Evolutionary conservation across 2,797 vertebrate genomes (phyloP).

Genomic region (Coendou prehensilis): DNA sequence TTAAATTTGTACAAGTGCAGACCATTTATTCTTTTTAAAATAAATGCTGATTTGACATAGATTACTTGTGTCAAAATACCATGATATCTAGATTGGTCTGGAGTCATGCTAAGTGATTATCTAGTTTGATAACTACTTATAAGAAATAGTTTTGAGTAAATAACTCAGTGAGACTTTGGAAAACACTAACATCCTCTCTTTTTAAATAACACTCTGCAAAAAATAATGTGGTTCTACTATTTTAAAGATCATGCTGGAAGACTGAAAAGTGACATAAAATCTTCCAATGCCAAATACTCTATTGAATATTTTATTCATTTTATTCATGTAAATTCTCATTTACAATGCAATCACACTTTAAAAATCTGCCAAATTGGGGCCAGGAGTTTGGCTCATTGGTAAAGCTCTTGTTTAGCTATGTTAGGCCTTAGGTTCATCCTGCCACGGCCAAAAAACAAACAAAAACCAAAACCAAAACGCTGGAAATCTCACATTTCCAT

Average conservation of each 20-base stretch:
- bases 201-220: not conserved
- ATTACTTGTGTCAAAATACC: conserved; percentile 49
- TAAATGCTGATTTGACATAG: conserved; percentile 57
- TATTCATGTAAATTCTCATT: too few relatives aligned
- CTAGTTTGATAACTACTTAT: conserved; percentile 62
- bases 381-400: not conserved
- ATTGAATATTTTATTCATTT: conserved; percentile 30
- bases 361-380: conserved; percentile 5
- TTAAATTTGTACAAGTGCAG: conserved; percentile 60
- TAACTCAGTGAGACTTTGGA: conserved; percentile 43
- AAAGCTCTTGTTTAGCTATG: too few relatives aligned
- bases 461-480: not conserved
- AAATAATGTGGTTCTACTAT: not conserved
- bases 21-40: conserved; percentile 61
- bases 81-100: not conserved
- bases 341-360: not conserved
- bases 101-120: conserved; percentile 52
- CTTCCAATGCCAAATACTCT: conserved; percentile 33
- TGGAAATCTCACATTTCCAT: not conserved
- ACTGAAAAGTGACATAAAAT: conserved; percentile 10
- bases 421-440: not conserved
- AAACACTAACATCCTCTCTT: not conserved
- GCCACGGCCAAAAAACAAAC: not conserved
- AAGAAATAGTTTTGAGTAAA: conserved; percentile 62
- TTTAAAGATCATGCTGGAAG: conserved; percentile 1